Evolutionary conservation across 1,140 invertebrate genomes (phyloP).

Genomic region (Drosophila pandora): DNA sequence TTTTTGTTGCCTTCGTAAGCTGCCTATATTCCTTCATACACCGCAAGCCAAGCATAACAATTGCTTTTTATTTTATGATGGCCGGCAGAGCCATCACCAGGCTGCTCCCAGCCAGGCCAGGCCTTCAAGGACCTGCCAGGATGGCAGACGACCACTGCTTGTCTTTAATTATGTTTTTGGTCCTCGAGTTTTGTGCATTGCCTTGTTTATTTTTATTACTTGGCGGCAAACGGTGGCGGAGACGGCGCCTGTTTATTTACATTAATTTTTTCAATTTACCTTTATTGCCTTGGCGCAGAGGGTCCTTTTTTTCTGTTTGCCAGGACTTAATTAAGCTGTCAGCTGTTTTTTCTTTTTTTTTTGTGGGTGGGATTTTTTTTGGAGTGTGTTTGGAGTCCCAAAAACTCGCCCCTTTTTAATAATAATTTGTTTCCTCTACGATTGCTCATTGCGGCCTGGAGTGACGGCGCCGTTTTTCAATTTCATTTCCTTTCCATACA

Average conservation of each 20-base stretch:
- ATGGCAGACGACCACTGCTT: conserved; percentile 22
- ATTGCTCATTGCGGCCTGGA: conserved; percentile 29
- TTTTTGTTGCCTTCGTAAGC: no score
- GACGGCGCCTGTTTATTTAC: conserved; percentile 63
- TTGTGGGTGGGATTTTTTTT: no score
- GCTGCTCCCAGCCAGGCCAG: no score
- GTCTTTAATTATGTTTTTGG: conserved; percentile 73
- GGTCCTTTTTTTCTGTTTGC: conserved; percentile 5
- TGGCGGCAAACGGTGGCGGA: conserved; percentile 26
- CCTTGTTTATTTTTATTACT: conserved; percentile 80
- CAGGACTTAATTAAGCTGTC: conserved; percentile 69
- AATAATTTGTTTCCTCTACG: conserved; percentile 39
- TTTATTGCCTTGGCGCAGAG: conserved; percentile 54
- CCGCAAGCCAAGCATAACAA: conserved; percentile 52
- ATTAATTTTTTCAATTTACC: conserved; percentile 79
- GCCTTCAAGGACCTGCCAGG: background rate
- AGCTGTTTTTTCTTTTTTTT: conserved; percentile 11
- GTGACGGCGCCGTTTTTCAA: conserved; percentile 29
- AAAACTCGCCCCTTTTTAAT: conserved; percentile 33
- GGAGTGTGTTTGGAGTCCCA: background rate
- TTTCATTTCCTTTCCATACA: conserved; percentile 58
- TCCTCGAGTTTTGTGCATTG: conserved; percentile 70
- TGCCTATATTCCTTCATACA: conserved; percentile 7
- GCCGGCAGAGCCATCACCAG: background rate
- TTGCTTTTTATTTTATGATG: conserved; percentile 58